These are phyloP conservation scores for Chrysomela aeneicollis DNA, from an alignment of 2,888 invertebrate genomes.

Conservation along the genomic window DNA sequence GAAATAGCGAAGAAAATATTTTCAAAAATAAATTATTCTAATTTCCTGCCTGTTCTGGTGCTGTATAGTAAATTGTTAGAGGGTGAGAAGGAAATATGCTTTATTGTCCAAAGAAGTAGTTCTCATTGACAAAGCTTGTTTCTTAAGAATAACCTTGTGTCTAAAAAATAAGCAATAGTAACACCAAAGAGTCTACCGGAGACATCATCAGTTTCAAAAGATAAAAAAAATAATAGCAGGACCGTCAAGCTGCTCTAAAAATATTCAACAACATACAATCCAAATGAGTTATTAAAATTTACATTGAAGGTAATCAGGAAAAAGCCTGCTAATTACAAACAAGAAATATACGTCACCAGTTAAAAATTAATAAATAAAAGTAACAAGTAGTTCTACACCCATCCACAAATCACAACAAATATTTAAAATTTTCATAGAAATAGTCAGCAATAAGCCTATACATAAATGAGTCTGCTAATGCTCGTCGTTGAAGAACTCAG, in stretches of 20 bases:
- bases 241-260: too few species aligned
- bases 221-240: neutral
- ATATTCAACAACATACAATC: too few species aligned
- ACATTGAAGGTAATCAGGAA: neutral
- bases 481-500: slow-evolving; percentile 4
- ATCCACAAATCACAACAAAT: neutral
- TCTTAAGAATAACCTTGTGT: neutral
- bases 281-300: neutral
- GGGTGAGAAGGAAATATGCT: neutral
- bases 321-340: neutral
- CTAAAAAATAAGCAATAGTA: neutral
- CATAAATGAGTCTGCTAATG: neutral
- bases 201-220: neutral
- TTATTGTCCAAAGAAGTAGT: neutral
- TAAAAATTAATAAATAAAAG: neutral
- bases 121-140: slow-evolving; percentile 1
- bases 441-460: neutral
- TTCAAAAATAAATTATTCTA: too few species aligned
- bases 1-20: too few species aligned
- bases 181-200: neutral
- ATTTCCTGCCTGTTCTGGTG: too few species aligned
- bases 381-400: neutral
- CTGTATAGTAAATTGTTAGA: too few species aligned
- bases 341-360: neutral
- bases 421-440: neutral